These are phyloP conservation scores for Scotopteryx bipunctaria DNA, from an alignment of 2,888 invertebrate species.

Conservation along the genomic window DNA sequence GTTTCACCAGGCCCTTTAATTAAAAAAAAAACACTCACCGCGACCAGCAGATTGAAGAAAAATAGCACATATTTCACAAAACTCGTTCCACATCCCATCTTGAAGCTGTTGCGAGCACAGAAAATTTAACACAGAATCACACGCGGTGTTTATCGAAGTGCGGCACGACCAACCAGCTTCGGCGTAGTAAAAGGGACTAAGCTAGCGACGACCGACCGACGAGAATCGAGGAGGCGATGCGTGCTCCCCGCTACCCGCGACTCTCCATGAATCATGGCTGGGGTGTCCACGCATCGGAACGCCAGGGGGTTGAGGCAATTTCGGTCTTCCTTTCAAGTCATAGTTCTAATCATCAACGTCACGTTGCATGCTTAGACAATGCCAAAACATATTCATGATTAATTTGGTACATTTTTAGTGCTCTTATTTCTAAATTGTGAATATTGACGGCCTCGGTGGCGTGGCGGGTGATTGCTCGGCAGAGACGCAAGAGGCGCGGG, in stretches of 20 bases:
- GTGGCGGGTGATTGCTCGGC: too few relatives aligned
- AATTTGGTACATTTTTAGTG: too few relatives aligned
- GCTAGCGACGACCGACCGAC: constrained; percentile 42
- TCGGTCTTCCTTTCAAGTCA: too few relatives aligned
- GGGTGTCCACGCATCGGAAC: constrained; percentile 43
- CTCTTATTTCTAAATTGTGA: too few relatives aligned
- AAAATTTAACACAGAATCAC: constrained; percentile 68
- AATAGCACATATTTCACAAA: constrained; percentile 92
- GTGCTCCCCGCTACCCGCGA: constrained; percentile 46
- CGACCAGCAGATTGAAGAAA: constrained; percentile 89
- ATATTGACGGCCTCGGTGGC: too few relatives aligned
- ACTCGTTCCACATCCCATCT: constrained; percentile 88
- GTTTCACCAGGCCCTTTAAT: constrained; percentile 61
- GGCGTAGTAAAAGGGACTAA: constrained; percentile 66
- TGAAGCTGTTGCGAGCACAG: constrained; percentile 61
- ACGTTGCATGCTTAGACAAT: too few relatives aligned
- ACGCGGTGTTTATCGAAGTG: constrained; percentile 60
- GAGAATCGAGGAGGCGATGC: constrained; percentile 72
- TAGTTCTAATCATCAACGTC: too few relatives aligned
- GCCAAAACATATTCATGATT: too few relatives aligned
- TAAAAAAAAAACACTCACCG: constrained; percentile 85
- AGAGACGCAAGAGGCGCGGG: too few relatives aligned
- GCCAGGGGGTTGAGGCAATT: constrained; percentile 6
- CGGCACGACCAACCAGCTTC: constrained; percentile 41
- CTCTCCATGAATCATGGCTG: constrained; percentile 54